Base-by-base conservation (phyloP, 2,797 vertebrate genomes). In the Spheniscus humboldti region DNA sequence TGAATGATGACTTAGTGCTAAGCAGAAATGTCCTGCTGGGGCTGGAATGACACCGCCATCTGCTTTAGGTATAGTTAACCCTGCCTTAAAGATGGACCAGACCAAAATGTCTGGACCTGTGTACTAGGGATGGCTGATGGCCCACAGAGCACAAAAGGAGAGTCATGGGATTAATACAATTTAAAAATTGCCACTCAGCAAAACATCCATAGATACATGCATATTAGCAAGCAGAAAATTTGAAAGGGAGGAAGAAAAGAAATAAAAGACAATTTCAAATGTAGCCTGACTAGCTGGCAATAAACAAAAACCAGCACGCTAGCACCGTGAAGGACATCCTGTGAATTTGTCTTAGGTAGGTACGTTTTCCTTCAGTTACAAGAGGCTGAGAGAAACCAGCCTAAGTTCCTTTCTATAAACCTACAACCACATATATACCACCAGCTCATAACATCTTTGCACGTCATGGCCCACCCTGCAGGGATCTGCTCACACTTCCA, bases 31-130 rank as follows among this genome's bases (percentile, higher is more conserved):
- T 78, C 62, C 76, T 90, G 87, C 82, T 83, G 94, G 53, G 62
- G 37, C 62, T 84, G 37, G 62, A 86, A 80, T 27, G 48, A 79
- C 73, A 62, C 50, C 74, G 63, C 73, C 91, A 85, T 86, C 87
- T 97, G 87, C 89, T 92, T 95, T 45, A 88, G 57, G 63, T 75
- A 28, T 13, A 76, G 77, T 79, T 77, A 95, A 71, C 28, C 22
- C 50, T 68, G 69, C 62, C 85, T 88, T 59, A 66, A 92, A 83
- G 64, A 63, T 66, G 82, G 69, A 53, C 60, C 30, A 69, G 50
- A 48, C 16, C 68, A 62, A 62, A 59, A 39, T 9, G n/a, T 22
- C 78, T 77, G 89, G 56, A 50, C 35, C 45, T 60, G 60, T 12
- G 43, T 80, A 48, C 17, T 56, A 80, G 68, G n/a, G 16, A 20